Evolutionary conservation across 1,140 invertebrate genomes (phyloP).

Genomic region (Leptinotarsa defecta): DNA sequence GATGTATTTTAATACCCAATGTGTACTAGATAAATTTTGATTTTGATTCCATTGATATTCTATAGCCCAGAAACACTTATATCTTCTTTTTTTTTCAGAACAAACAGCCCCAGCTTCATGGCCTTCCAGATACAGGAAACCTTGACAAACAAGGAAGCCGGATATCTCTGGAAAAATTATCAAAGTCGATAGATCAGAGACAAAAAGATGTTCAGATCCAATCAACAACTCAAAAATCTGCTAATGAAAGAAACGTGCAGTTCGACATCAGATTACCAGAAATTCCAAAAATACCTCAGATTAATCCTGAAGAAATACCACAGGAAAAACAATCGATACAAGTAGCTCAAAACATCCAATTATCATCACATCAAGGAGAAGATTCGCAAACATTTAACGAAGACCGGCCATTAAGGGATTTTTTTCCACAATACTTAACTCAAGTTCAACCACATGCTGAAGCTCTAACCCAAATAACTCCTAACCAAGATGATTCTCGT

Average conservation of each 20-base stretch:
- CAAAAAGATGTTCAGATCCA: background rate
- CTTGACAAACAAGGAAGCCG: constrained; percentile 12
- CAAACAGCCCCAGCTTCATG: constrained; percentile 22
- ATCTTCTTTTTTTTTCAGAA: background rate
- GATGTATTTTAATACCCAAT: no score
- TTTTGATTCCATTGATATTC: no score
- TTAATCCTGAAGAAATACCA: background rate
- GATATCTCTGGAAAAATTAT: background rate
- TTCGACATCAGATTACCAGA: background rate
- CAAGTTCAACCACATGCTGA: background rate
- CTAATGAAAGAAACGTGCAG: background rate
- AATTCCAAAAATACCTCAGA: background rate
- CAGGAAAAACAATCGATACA: background rate
- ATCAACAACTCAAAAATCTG: background rate
- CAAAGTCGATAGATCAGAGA: background rate
- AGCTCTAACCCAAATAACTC: background rate
- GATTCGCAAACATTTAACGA: background rate
- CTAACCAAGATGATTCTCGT: background rate
- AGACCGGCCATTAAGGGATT: background rate
- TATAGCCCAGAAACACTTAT: background rate
- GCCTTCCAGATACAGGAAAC: constrained; percentile 7
- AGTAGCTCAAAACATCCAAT: background rate
- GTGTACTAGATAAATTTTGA: no score
- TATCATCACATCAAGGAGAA: background rate
- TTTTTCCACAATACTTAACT: background rate